phyloP scores from a whole-genome alignment of 1,140 invertebrate species.

The Eueides isabella region DNA sequence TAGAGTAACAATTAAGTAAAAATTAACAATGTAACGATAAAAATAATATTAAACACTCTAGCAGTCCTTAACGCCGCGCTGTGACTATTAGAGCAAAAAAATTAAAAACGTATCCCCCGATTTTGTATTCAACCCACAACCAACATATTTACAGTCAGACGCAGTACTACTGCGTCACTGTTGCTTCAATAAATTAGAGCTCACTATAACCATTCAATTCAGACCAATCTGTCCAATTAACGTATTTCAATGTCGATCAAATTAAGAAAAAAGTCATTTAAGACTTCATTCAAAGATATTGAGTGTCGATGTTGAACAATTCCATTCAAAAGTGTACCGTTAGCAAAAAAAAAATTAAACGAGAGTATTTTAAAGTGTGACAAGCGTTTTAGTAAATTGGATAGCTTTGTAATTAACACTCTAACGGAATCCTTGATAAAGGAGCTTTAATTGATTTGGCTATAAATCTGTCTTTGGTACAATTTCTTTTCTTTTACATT shows the following conservation, averaged over 20 bases:
- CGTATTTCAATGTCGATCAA: not conserved
- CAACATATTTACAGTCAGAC: not conserved
- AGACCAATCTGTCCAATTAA: not conserved
- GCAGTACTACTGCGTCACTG: too few species aligned
- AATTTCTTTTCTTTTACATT: slow-evolving; percentile 1
- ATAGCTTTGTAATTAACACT: slow-evolving; percentile 29
- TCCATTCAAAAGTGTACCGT: not conserved
- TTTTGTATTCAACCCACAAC: not conserved
- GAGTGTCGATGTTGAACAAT: not conserved
- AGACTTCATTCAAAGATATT: not conserved
- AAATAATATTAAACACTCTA: too few species aligned
- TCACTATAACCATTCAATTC: too few species aligned
- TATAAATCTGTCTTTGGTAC: slow-evolving; percentile 17
- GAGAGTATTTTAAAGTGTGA: not conserved
- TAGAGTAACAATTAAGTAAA: too few species aligned
- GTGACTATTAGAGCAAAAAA: too few species aligned
- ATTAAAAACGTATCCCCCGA: too few species aligned
- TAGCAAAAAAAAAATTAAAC: not conserved
- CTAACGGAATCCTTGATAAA: slow-evolving; percentile 10
- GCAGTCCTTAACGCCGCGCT: too few species aligned
- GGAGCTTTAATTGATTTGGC: slow-evolving; percentile 22
- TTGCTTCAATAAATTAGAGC: too few species aligned
- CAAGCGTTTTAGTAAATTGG: slow-evolving; percentile 1
- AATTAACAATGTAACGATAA: too few species aligned
- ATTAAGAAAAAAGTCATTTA: not conserved